These are phyloP conservation scores for silkworm (Bombyx mori) DNA, from an alignment of 1,140 invertebrate genomes.

Conservation along the genomic window ASM3026992v2 NC_085115.1:11943501-11944000, in stretches of 20 bases:
- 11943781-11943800: constrained; percentile 55
- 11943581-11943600: constrained; percentile 52
- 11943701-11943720: constrained; percentile 34
- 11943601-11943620: constrained; percentile 31
- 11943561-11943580: constrained; percentile 19
- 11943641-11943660: constrained; percentile 22
- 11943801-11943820: constrained; percentile 48
- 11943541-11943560: no score
- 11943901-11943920: no score
- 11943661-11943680: constrained; percentile 32
- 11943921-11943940: no score
- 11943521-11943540: no score
- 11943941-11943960: no score
- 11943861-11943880: constrained; percentile 7
- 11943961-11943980: no score
- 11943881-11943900: neutral
- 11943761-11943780: constrained; percentile 25
- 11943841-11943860: constrained; percentile 30
- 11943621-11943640: constrained; percentile 14
- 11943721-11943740: constrained; percentile 23
- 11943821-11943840: constrained; percentile 64
- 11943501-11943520: no score
- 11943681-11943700: constrained; percentile 28
- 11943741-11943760: constrained; percentile 47
- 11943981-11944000: no score